Evolutionary conservation across 2,797 vertebrate genomes (phyloP), one percentile per base, ranked within the genome.

Genomic region (Rhynchotus rufescens): DNA sequence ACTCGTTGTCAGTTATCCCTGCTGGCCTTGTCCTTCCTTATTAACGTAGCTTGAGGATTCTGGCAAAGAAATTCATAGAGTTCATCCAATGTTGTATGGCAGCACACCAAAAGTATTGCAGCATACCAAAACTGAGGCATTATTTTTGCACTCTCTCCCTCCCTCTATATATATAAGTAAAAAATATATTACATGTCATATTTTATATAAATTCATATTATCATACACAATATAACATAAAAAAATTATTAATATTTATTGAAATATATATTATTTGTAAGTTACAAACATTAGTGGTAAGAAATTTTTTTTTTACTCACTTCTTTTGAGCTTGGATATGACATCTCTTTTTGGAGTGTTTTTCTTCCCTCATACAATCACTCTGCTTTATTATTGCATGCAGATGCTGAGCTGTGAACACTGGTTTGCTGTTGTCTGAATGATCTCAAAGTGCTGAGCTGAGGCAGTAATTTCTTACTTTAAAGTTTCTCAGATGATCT

Each of bases 401-500:
- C 73, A 61, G 86, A 34, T 65, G 90, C 88, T 93, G 91, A 91
- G 83, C 86, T 89, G 82, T 85, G 84, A 87, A 84, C 44, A 47
- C 38, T 49, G 34, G 49, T 88, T 92, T 92, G 76, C 21, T 13
- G 5, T 73, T 79, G 76, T 65, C 67, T 42, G 21, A 88, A 65
- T 13, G 38, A 69, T 64, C 60, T 78, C 64, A 68, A 77, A 94
- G 28, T 90, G 93, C 86, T 94, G 95, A 85, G 56, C 79, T 90
- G 74, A 54, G 67, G 88, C 25, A 81, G 15, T 17, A 60, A 85
- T 28, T 28, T 67, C 60, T 49, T 71, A 57, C 62, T 92, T 83
- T 57, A 15, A 80, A 90, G 81, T 89, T 93, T 95, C 93, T 93
- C 94, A 89, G 89, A 84, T 87, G 64, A 77, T 79, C 57, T 4